Base-by-base conservation (phyloP, 2,797 vertebrate species). In the Enteromius thamalakanensis region DNA sequence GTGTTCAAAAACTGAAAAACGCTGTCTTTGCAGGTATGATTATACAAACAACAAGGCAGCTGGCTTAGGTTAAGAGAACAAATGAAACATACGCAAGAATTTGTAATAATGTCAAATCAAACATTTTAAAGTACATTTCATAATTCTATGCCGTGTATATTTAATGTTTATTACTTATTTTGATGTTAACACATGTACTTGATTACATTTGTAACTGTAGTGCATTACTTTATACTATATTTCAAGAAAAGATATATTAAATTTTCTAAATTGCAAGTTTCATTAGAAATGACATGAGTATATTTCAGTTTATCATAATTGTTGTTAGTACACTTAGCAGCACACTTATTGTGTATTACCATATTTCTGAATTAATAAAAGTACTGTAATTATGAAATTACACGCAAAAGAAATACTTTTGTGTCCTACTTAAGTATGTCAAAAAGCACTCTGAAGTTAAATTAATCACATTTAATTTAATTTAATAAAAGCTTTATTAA, bases 21-120 rank as follows among this genome's bases (percentile, higher is more conserved):
- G 76, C 60, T 65, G 42, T 65, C 19, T 78, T 78, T 78, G 42
- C 37, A 64, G 58, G 76, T 77, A 29, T 64, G 17, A 47, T 14
- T 14, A 45, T 32, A 2, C 0, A 1, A 23, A 26, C 19, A 67
- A 67, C 26, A 23, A 78, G 14, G 23, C 75, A 40, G 51, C 11
- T 45, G 26, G 23, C 23, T 78, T 60, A 64, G 51, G 32, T 34
- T 74, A 12, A 23, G 3, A 15, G 21, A 45, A 23, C 7, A 45
- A 21, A 69, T 40, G 45, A 26, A 60, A 60, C 58, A 23, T 23
- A 26, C 23, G 26, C 58, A 12, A 26, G n/a, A 60, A 60, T 60
- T 60, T 60, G 55, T 23, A 60, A 60, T 23, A 23, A 58, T 23
- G 55, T 23, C n/a, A 23, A 23, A 58, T 51, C 0, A 19, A 51